phyloP scores from a whole-genome alignment of 92 coral and sea anemone species.

The Phenganax stokvisi region DNA sequence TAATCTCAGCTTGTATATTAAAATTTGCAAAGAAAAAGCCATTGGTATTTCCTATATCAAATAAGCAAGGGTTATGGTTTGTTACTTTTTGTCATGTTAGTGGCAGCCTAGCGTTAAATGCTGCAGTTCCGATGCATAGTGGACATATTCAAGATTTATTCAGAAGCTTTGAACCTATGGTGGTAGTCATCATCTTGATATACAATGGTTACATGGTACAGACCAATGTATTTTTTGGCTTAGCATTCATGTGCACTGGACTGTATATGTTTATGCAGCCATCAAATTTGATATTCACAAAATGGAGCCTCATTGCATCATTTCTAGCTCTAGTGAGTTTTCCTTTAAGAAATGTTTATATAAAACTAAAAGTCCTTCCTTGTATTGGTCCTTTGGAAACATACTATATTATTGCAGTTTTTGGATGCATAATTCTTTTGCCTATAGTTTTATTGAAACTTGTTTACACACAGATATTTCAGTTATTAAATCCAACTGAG shows the following conservation, averaged over 20 bases:
- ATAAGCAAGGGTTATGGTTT: background rate
- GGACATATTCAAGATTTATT: slow-evolving; percentile 14
- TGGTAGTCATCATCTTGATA: background rate
- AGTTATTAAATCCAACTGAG: background rate
- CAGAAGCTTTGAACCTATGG: slow-evolving; percentile 5
- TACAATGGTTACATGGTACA: background rate
- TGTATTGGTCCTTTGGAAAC: slow-evolving; percentile 22
- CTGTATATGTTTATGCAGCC: slow-evolving; percentile 19
- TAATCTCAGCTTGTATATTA: slow-evolving; percentile 5
- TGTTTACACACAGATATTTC: background rate
- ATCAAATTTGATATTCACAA: background rate
- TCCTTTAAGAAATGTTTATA: slow-evolving; percentile 34
- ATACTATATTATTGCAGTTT: slow-evolving; percentile 11
- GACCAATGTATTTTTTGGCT: background rate
- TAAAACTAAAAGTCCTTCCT: slow-evolving; percentile 3
- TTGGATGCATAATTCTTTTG: slow-evolving; percentile 12
- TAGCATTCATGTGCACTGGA: slow-evolving; percentile 25
- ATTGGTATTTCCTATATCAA: background rate
- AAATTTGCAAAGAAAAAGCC: slow-evolving; percentile 4
- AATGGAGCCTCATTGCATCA: slow-evolving; percentile 36
- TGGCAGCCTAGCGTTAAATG: slow-evolving; percentile 29
- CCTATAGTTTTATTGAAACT: slow-evolving; percentile 23
- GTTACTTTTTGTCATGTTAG: slow-evolving; percentile 18
- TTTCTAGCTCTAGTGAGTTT: slow-evolving; percentile 15
- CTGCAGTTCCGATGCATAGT: slow-evolving; percentile 15